Percentiles rank a stretch among this genome's conserved stretches.
Conservation (phyloP, 2,113 vertebrate species). For the Kryptolebias marmoratus region DNA sequence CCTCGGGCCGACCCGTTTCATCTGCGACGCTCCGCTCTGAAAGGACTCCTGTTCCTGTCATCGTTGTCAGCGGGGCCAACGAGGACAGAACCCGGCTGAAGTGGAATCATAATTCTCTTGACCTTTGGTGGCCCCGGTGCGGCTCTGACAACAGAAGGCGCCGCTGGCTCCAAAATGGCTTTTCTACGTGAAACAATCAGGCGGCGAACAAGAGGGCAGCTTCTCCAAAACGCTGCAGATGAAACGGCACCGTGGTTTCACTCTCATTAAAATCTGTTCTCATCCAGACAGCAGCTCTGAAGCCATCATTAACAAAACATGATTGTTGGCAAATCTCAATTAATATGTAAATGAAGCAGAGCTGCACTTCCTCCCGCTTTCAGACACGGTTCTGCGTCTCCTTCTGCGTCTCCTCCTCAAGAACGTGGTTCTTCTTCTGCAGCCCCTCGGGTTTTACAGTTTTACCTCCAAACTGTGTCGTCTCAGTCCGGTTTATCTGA, state of each 20-base stretch:
- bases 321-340: slow-evolving; percentile 62
- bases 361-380: neutral
- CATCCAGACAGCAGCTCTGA: slow-evolving; percentile 48
- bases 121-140: slow-evolving; percentile 72
- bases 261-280: slow-evolving; percentile 44
- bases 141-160: slow-evolving; percentile 72
- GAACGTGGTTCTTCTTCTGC: too few species aligned
- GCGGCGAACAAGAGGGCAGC: slow-evolving; percentile 73
- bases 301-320: slow-evolving; percentile 46
- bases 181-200: slow-evolving; percentile 85
- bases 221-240: slow-evolving; percentile 42
- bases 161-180: slow-evolving; percentile 75
- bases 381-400: neutral
- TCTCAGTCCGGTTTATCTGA: too few species aligned
- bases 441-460: too few species aligned
- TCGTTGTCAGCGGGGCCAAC: slow-evolving; percentile 78
- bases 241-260: neutral
- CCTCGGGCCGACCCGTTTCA: slow-evolving; percentile 16
- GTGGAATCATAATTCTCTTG: slow-evolving; percentile 80
- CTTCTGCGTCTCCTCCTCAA: too few species aligned
- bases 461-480: too few species aligned
- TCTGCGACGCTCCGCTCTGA: slow-evolving; percentile 38
- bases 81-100: slow-evolving; percentile 72
- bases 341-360: slow-evolving; percentile 76
- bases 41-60: slow-evolving; percentile 34